These are phyloP conservation scores for Tetranychus truncatus DNA, from an alignment of 2,888 invertebrate genomes.

Conservation along the genomic window DNA sequence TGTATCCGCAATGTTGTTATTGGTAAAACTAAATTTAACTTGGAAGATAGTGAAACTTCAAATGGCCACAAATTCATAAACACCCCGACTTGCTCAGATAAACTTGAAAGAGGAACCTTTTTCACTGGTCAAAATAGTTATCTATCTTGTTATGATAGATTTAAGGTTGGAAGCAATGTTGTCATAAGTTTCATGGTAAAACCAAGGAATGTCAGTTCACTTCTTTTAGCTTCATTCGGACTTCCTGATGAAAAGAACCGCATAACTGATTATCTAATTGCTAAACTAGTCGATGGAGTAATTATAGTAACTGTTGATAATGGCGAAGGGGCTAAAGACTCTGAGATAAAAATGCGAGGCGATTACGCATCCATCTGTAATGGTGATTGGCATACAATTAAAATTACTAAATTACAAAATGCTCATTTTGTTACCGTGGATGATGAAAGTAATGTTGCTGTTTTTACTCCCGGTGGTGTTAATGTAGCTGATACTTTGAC, in stretches of 20 bases:
- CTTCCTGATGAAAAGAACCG: conserved; percentile 55
- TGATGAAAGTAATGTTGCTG: conserved; percentile 48
- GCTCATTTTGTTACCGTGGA: conserved; percentile 72
- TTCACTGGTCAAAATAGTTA: conserved; percentile 46
- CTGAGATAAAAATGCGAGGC: conserved; percentile 45
- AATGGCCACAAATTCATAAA: conserved; percentile 43
- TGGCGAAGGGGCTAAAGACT: conserved; percentile 56
- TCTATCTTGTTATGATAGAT: conserved; percentile 48
- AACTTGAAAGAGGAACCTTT: conserved; percentile 61
- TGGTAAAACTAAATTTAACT: conserved; percentile 26
- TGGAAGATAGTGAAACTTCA: conserved; percentile 34
- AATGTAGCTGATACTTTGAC: conserved; percentile 58
- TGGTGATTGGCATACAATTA: conserved; percentile 78
- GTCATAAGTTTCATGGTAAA: conserved; percentile 66
- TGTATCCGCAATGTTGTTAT: conserved; percentile 49
- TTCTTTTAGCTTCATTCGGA: conserved; percentile 37
- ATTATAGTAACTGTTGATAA: not conserved
- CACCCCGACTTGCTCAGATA: conserved; percentile 57
- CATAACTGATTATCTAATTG: conserved; percentile 55
- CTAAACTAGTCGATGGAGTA: conserved; percentile 67
- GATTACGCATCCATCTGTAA: conserved; percentile 61
- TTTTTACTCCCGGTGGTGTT: conserved; percentile 35
- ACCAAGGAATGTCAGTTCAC: conserved; percentile 61
- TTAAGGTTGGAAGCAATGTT: conserved; percentile 56
- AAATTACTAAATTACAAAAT: conserved; percentile 68